Base-by-base conservation (phyloP, 2,797 vertebrate genomes). In the Sebastes nivosus region DNA sequence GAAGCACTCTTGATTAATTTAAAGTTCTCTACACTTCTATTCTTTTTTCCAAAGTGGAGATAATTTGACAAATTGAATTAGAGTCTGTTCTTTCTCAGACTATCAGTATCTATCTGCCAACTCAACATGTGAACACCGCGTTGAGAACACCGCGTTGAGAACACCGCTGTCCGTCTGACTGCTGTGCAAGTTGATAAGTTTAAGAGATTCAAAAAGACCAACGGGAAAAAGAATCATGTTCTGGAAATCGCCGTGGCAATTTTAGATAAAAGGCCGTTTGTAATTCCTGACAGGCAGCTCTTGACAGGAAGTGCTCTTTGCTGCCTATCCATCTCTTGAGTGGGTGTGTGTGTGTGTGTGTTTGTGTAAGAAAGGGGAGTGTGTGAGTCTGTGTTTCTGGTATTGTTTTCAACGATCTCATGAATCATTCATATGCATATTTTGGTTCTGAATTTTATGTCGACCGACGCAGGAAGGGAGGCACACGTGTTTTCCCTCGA, bases 381-480 rank as follows among this genome's bases (percentile, higher is more conserved):
- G 66, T 75, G 54, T 25, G 79, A 72, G 61, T 80, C 57, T 24
- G 29, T 71, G 76, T 81, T 67, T 88, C 34, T 89, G 77, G 63
- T 67, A 72, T 89, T 84, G 75, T 88, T 84, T 89, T 83, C 42
- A 67, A 42, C 75, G 46, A 81, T 79, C 34, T 52, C 71, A 75
- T 86, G 75, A 88, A 90, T 91, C 74, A 90, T 91, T 88, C 75
- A 87, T 73, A 20, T 71, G 78, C 74, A 83, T 88, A 88, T 84
- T 85, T 88, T 72, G 42, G 46, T 59, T 69, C 60, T n/a, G 69
- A 55, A 38, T 78, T 78, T 75, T 65, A n/a, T 83, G 70, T 81
- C 2, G 14, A 66, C 6, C 2, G 14, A 66, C 6, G 29, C 38
- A 76, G 77, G 72, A 65, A 72, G 59, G 34, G 22, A 80, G 50